These are phyloP conservation scores for Hippocampus guttulatus DNA, from an alignment of 2,113 vertebrate species.

Conservation along the genomic window DNA sequence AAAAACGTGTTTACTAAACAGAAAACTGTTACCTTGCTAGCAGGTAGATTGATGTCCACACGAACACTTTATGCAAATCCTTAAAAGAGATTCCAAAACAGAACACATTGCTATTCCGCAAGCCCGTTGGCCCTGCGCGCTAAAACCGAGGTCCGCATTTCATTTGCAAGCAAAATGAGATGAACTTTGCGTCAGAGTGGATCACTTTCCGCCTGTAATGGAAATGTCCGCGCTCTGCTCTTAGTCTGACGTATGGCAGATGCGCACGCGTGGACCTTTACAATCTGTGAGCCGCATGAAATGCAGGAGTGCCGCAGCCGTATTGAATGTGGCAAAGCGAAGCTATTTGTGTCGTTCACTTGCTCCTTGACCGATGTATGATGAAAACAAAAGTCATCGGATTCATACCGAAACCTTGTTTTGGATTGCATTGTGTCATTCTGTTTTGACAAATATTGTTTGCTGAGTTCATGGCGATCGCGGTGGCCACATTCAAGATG, in stretches of 20 bases:
- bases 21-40: neutral
- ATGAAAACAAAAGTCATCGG: too few species aligned
- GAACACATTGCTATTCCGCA: constrained; percentile 46
- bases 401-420: too few species aligned
- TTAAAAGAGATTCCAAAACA: neutral
- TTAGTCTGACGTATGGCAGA: constrained; percentile 34
- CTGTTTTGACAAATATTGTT: too few species aligned
- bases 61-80: neutral
- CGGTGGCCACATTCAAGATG: too few species aligned
- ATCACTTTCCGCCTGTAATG: constrained; percentile 54
- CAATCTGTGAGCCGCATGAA: neutral
- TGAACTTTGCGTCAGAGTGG: constrained; percentile 59
- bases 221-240: constrained; percentile 39
- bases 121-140: constrained; percentile 31
- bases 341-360: too few species aligned
- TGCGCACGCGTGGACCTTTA: neutral
- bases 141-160: constrained; percentile 58
- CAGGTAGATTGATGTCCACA: neutral
- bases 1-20: neutral
- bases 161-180: constrained; percentile 67
- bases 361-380: too few species aligned
- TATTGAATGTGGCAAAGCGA: too few species aligned
- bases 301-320: too few species aligned
- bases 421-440: too few species aligned
- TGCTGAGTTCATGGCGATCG: too few species aligned